Conservation (phyloP, 2,113 vertebrate genomes). For the Copsychus sechellarum region DNA sequence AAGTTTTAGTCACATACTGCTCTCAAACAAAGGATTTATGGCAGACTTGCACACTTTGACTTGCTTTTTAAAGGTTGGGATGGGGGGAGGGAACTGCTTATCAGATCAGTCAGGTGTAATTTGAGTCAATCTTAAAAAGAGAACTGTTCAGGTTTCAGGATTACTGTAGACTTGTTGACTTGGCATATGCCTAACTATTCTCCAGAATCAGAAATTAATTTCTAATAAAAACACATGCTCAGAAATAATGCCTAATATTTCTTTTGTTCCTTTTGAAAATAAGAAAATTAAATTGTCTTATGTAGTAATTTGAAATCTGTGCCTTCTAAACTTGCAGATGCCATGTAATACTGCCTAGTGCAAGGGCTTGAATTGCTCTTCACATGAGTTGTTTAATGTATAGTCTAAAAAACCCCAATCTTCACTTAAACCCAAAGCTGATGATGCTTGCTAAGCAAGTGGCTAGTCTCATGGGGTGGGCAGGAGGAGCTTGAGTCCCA, state of each 20-base stretch:
- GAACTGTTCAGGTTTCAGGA: neutral
- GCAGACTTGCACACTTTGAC: neutral
- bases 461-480: neutral
- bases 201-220: neutral
- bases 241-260: neutral
- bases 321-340: neutral
- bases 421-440: neutral
- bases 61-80: neutral
- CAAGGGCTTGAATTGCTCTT: neutral
- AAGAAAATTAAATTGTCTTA: neutral
- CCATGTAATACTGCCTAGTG: neutral
- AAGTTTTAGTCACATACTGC: neutral
- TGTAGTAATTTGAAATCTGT: neutral
- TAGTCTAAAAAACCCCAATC: neutral
- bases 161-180: neutral
- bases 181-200: neutral
- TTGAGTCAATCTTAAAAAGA: neutral
- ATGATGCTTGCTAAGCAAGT: neutral
- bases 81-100: neutral
- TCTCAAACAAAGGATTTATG: neutral
- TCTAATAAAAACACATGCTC: neutral
- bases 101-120: neutral
- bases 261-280: neutral
- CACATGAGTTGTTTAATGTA: rapidly evolving
- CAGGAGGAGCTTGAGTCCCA: neutral